Base-by-base conservation (phyloP, 2,113 vertebrate species). In the Pimephales promelas region DNA sequence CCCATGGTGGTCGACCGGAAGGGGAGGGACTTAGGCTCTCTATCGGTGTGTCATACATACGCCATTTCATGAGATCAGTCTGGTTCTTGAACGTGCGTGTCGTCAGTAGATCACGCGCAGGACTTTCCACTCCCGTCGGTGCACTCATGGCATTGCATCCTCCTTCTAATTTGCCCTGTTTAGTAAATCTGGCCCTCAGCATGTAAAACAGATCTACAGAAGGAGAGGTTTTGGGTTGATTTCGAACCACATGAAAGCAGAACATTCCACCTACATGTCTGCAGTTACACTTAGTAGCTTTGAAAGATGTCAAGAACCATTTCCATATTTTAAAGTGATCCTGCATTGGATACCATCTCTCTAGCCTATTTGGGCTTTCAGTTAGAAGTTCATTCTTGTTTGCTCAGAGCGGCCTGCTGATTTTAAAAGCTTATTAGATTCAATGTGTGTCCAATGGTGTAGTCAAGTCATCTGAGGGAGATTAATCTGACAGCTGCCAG, bases 401-500 rank as follows among this genome's bases (percentile, higher is more conserved):
- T 72, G 11, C 45, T 56, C 28, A 26, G 13, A 13, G 18, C 52
- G 28, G 22, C 57, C 10, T 59, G 22, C 57, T 3, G 14, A 36
- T 28, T 72, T 77, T 10, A 47, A 52, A 40, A 24, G 68, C 36
- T 68, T 43, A 57, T 52, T 70, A 52, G 82, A 66, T 79, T 59
- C 59, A 4, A 26, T 79, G 59, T 31, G 40, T 26, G 10, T 79
- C 34, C 59, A 31, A 9, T 81, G 64, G 79, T 71, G 66, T 64
- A 70, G 24, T 66, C 78, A 77, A 70, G 24, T 66, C 78, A 77
- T 73, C 22, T 22, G 56, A 79, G 52, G 36, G 84, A 87, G 62
- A 83, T 79, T 80, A 83, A 81, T 79, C 75, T 85, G 84, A 81
- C 84, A 81, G 79, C 54, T 73, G 71, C 70, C 64, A 79, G 20